Evolutionary conservation across 2,113 vertebrate species (phyloP).

Genomic region (Puma concolor): DNA sequence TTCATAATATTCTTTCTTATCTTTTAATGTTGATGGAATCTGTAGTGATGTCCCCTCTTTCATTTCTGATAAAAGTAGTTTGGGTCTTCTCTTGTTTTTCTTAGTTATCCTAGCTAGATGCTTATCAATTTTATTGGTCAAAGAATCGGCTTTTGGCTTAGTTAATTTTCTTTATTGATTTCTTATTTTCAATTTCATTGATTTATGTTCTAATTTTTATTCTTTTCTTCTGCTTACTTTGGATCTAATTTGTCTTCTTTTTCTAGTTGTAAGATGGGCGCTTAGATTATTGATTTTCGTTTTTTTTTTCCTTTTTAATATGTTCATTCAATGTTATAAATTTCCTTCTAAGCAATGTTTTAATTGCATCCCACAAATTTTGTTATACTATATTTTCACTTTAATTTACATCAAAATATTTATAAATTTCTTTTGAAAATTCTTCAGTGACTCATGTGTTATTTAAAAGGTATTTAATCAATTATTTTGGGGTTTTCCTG

Average conservation of each 20-base stretch:
- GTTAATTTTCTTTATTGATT: background rate
- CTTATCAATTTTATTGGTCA: background rate
- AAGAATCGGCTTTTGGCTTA: background rate
- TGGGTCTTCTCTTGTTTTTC: background rate
- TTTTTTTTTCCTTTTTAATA: background rate
- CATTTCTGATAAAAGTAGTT: background rate
- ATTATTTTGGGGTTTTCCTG: background rate
- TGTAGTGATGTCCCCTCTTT: background rate
- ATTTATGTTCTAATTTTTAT: conserved; percentile 3
- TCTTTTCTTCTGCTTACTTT: conserved; percentile 12
- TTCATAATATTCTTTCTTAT: conserved; percentile 2
- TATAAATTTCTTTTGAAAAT: background rate
- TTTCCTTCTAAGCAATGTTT: background rate
- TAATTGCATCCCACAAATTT: background rate
- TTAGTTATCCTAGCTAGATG: conserved; percentile 6
- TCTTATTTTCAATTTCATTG: background rate
- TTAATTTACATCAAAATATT: conserved; percentile 2
- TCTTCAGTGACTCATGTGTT: background rate
- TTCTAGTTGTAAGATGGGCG: background rate
- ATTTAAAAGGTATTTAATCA: background rate
- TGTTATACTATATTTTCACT: background rate
- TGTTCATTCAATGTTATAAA: background rate
- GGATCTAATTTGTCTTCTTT: background rate
- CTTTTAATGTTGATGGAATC: background rate
- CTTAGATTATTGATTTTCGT: conserved; percentile 2